These are phyloP conservation scores for Trichogramma pretiosum DNA, from an alignment of 1,140 invertebrate species.

Conservation along the genomic window DNA sequence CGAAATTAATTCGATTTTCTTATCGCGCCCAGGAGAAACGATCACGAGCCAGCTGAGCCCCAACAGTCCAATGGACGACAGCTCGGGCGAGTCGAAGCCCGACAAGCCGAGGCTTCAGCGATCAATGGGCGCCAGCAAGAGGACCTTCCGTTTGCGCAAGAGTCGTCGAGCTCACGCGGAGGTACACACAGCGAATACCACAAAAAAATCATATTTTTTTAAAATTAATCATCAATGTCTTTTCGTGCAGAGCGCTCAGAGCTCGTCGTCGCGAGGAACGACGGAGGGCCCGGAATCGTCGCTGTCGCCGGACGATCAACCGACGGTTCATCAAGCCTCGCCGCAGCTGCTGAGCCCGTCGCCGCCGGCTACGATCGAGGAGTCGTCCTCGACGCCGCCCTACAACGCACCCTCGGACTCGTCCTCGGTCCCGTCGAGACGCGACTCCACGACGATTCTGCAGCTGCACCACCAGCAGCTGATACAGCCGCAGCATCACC, in stretches of 20 bases:
- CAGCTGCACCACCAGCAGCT: conserved; percentile 18
- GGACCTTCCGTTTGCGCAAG: conserved; percentile 81
- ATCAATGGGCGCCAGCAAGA: conserved; percentile 86
- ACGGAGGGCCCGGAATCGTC: not conserved
- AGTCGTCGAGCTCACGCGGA: conserved; percentile 55
- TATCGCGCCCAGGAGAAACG: conserved; percentile 59
- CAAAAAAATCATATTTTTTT: not conserved
- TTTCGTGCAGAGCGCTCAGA: no score
- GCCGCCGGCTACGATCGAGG: no score
- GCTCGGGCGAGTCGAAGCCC: conserved; percentile 51
- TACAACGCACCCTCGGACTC: conserved; percentile 20
- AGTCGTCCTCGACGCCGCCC: not conserved
- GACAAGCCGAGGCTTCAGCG: conserved; percentile 76
- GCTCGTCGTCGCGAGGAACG: not conserved
- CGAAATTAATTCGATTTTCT: no score
- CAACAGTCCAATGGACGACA: conserved; percentile 59
- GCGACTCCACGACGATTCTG: conserved; percentile 20
- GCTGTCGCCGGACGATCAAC: not conserved
- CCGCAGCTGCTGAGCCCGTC: no score
- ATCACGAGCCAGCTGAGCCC: conserved; percentile 65
- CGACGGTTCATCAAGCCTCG: no score
- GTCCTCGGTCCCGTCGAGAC: conserved; percentile 26
- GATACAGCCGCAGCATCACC: conserved; percentile 12
- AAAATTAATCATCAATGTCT: no score
- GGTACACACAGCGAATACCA: conserved; percentile 25